Evolutionary conservation across 2,888 invertebrate species (phyloP), one percentile per base, ranked within the genome.

Genomic region (Caenorhabditis plicata): DNA sequence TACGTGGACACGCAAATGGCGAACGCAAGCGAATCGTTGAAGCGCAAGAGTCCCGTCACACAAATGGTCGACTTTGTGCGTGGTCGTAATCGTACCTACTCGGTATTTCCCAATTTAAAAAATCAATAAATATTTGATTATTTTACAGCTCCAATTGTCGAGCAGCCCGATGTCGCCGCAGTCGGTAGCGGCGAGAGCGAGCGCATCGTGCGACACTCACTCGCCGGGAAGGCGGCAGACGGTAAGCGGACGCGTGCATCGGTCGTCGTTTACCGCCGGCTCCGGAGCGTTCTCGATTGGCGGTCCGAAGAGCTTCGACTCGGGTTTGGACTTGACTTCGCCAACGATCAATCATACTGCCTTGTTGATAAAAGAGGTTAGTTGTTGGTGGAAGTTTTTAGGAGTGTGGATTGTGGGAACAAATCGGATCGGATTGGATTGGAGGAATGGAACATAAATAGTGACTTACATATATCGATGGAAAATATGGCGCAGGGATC

Each of bases 1-100:
- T 72, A 66, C 44, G 72, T 72, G 31, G 72, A 72, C 50, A 72
- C 72, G 2, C 64, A 68, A 42, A 64, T 72, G 60, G 68, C 72
- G 8, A 72, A 72, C 48, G 41, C 46, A 33, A 46, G 46, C 20
- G 23, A 44, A 23, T 22, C 41, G 54, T n/a, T n/a, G n/a, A 64
- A 64, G 25, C 44, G 62, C 35, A 47, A 67, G 17, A 64, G 64
- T 44, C 70, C 70, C 9, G 67, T 70, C 9, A 57, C 66, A 27
- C 62, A 57, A 13, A 54, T 70, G 38, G 64, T 70, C 39, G 70
- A 70, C 47, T 66, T 70, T 52, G 64, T 70, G 0, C 49, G 66
- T 4, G 70, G 70, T 36, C 26, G 70, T 32, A 62, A 56, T 43
- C 47, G 70, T 17, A 64, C 66, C 5, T 64, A 61, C 35, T 69